These are phyloP conservation scores for Catocala sponsa DNA, from an alignment of 2,888 invertebrate genomes.

Conservation along the genomic window DNA sequence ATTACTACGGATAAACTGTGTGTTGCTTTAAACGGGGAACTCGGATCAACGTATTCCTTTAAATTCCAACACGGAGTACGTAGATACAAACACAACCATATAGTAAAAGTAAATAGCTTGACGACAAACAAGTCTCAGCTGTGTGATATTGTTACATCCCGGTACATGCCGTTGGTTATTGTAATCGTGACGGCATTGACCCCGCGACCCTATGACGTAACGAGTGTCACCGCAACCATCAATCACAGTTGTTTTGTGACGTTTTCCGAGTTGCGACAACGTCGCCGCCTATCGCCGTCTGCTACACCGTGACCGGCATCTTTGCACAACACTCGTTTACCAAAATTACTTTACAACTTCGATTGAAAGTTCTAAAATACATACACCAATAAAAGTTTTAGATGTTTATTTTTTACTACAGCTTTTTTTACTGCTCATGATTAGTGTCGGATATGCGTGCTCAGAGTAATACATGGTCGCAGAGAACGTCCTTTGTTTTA, in stretches of 20 bases:
- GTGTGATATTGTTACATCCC: conserved; percentile 58
- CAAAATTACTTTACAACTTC: conserved; percentile 5
- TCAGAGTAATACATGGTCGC: too few species aligned
- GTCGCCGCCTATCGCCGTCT: conserved; percentile 47
- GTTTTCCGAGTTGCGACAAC: conserved; percentile 70
- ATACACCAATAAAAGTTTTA: too few species aligned
- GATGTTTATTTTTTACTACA: too few species aligned
- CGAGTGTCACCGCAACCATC: conserved; percentile 82
- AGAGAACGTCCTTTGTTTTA: too few species aligned
- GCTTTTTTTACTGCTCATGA: too few species aligned
- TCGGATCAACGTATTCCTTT: background rate
- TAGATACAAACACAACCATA: conserved; percentile 3
- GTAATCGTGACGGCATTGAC: conserved; percentile 82
- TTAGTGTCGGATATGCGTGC: too few species aligned
- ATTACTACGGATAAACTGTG: conserved; percentile 2
- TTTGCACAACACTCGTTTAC: conserved; percentile 22
- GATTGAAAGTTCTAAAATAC: background rate
- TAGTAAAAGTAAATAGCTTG: conserved; percentile 22
- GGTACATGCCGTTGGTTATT: conserved; percentile 63
- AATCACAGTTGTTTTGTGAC: conserved; percentile 80
- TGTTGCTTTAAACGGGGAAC: background rate
- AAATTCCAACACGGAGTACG: background rate
- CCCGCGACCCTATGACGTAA: conserved; percentile 80
- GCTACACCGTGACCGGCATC: conserved; percentile 38
- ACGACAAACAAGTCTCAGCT: conserved; percentile 55